phyloP scores from a whole-genome alignment of 2,113 vertebrate genomes.

The Noturus placidus region DNA sequence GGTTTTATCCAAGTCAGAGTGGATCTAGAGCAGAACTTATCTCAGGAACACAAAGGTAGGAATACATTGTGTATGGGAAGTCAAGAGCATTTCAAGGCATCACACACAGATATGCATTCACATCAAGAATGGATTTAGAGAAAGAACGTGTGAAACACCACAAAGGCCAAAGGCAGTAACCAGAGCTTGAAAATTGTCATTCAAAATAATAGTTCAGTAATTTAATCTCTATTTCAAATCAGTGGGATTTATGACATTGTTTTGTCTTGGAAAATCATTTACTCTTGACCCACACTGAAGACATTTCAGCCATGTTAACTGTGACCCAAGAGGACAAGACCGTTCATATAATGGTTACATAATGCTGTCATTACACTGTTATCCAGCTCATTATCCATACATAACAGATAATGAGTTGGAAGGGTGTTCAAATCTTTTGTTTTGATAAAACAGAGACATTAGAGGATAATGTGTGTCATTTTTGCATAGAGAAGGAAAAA shows the following conservation, averaged over 20 bases:
- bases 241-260: not conserved
- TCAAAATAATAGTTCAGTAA: not conserved
- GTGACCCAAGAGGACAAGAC: not conserved
- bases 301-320: not conserved
- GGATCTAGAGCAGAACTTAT: not conserved
- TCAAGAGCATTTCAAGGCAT: not conserved
- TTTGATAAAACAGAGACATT: constrained; percentile 14
- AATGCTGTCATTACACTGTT: not conserved
- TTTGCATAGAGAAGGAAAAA: constrained; percentile 3
- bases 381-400: too few species aligned
- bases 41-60: not conserved
- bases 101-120: not conserved
- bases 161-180: not conserved
- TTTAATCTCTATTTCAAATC: not conserved
- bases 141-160: not conserved
- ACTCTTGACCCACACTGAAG: not conserved
- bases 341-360: constrained; percentile 17
- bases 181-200: not conserved
- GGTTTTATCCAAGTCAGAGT: not conserved
- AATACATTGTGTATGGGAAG: not conserved
- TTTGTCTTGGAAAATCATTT: not conserved
- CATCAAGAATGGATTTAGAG: not conserved
- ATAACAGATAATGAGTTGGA: not conserved
- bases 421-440: constrained; percentile 4
- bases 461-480: constrained; percentile 4